Conservation (phyloP, 2,888 invertebrate genomes). For the Dermolepida albohirtum region DNA sequence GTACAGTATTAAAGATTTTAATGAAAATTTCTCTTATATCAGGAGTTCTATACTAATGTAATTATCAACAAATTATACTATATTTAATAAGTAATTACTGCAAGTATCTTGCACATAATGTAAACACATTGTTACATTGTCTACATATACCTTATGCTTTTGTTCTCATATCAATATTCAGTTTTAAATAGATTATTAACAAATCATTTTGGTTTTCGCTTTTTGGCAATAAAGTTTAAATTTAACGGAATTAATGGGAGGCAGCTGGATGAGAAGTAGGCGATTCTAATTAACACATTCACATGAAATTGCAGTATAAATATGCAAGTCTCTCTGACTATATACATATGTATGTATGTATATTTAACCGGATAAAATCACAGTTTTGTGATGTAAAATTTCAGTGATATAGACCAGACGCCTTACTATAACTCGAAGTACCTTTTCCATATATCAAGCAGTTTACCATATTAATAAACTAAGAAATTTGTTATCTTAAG, state of each 20-base stretch:
- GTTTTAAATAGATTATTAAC: slow-evolving; percentile 6
- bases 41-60: too few species aligned
- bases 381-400: slow-evolving; percentile 5
- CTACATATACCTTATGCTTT: background rate
- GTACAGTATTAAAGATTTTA: too few species aligned
- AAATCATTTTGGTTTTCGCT: slow-evolving; percentile 2
- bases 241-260: slow-evolving; percentile 27
- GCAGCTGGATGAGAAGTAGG: slow-evolving; percentile 14
- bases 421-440: background rate
- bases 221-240: slow-evolving; percentile 33
- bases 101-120: too few species aligned
- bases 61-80: too few species aligned
- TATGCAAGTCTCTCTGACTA: slow-evolving; percentile 12
- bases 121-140: too few species aligned
- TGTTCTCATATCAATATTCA: background rate
- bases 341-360: background rate
- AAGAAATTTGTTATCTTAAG: too few species aligned
- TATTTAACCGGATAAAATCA: slow-evolving; percentile 19
- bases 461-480: background rate
- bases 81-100: too few species aligned
- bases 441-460: slow-evolving; percentile 1
- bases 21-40: too few species aligned
- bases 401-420: slow-evolving; percentile 15
- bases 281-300: slow-evolving; percentile 9
- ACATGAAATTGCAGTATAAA: slow-evolving; percentile 16